phyloP scores from a whole-genome alignment of 2,888 invertebrate genomes.

The Leistus spinibarbis region DNA sequence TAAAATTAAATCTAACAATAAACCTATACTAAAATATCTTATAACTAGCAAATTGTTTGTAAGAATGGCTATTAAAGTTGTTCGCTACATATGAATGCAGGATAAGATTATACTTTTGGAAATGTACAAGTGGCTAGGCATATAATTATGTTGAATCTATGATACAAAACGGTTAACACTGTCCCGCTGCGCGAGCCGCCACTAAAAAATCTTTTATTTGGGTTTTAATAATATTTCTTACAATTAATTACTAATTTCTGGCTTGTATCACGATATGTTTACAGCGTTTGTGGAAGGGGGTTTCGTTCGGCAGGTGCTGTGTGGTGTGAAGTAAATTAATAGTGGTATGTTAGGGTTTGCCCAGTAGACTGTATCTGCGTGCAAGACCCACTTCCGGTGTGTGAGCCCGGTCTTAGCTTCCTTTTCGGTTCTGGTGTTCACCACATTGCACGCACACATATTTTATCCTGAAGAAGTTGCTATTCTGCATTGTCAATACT shows the following conservation, averaged over 20 bases:
- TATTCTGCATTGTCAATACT: neutral
- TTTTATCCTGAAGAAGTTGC: neutral
- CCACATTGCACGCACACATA: neutral
- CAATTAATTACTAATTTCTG: conserved; percentile 18
- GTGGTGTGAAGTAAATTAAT: conserved; percentile 14
- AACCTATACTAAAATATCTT: too few species aligned
- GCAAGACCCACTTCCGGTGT: conserved; percentile 38
- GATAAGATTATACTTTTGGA: too few species aligned
- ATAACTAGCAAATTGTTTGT: too few species aligned
- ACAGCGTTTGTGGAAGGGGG: neutral
- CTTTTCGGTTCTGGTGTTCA: neutral
- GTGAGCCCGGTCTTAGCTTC: conserved; percentile 17
- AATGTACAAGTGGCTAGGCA: too few species aligned
- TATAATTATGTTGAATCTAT: too few species aligned
- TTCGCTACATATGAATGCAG: too few species aligned
- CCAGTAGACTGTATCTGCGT: conserved; percentile 41
- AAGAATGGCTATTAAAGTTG: too few species aligned
- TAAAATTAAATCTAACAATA: too few species aligned
- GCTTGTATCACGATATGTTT: conserved; percentile 16
- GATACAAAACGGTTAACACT: too few species aligned
- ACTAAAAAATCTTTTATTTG: conserved; percentile 21
- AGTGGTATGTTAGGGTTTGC: conserved; percentile 19
- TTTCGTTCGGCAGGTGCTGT: neutral
- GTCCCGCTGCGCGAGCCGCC: conserved; percentile 9
- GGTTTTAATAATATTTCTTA: conserved; percentile 21